These are phyloP conservation scores for Eristalinus aeneus DNA, from an alignment of 2,888 invertebrate genomes.

Conservation along the genomic window DNA sequence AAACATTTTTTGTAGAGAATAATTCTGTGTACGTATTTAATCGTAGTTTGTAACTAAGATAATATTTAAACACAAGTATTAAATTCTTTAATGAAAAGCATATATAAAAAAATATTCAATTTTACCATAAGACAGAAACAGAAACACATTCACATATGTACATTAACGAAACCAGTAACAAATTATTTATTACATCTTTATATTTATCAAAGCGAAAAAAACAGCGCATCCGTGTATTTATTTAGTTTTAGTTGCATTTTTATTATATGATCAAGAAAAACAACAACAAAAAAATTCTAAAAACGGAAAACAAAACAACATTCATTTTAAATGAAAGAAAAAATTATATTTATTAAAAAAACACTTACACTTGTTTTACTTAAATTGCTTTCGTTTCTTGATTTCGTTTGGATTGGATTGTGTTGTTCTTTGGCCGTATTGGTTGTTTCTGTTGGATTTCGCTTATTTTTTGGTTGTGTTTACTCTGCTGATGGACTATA, in stretches of 20 bases:
- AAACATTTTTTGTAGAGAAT: constrained; percentile 11
- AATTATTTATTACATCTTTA: constrained; percentile 70
- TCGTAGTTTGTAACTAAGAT: constrained; percentile 39
- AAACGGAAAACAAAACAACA: constrained; percentile 52
- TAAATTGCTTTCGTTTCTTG: constrained; percentile 34
- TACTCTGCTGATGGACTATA: not conserved
- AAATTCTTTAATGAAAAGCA: constrained; percentile 38
- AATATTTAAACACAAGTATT: constrained; percentile 36
- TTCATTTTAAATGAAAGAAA: constrained; percentile 71
- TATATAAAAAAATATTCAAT: constrained; percentile 40
- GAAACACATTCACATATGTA: constrained; percentile 58
- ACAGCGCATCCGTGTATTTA: constrained; percentile 67
- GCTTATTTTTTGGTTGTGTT: no score
- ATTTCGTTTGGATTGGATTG: constrained; percentile 43
- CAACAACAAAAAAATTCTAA: not conserved
- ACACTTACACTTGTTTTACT: constrained; percentile 55
- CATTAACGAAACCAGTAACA: constrained; percentile 67
- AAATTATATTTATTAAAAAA: constrained; percentile 69
- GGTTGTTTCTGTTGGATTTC: constrained; percentile 16
- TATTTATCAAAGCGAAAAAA: constrained; percentile 56
- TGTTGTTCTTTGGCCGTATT: constrained; percentile 12
- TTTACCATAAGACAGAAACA: constrained; percentile 32
- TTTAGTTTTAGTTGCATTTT: constrained; percentile 69
- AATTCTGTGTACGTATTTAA: constrained; percentile 40
- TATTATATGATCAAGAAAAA: constrained; percentile 36